phyloP scores from a whole-genome alignment of 2,888 invertebrate genomes.

The Tenthredo livida region DNA sequence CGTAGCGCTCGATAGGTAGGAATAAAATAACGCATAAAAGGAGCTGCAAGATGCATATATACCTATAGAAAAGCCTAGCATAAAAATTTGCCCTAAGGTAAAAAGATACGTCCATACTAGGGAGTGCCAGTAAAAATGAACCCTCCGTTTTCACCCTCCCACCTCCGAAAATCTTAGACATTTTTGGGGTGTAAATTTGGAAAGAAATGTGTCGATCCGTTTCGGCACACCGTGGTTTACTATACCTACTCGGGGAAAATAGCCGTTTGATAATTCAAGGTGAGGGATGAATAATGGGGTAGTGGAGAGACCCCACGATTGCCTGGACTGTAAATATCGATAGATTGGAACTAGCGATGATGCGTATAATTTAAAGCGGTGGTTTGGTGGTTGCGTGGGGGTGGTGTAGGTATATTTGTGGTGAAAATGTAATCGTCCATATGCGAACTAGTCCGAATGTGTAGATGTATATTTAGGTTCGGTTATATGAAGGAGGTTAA shows the following conservation, averaged over 20 bases:
- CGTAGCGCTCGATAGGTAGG: background rate
- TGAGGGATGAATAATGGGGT: background rate
- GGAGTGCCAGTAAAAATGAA: background rate
- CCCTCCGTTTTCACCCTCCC: background rate
- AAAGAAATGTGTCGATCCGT: background rate
- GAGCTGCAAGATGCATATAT: background rate
- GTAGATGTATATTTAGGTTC: constrained; percentile 6
- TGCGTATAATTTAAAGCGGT: constrained; percentile 9
- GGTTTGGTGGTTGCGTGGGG: background rate
- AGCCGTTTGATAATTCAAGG: background rate
- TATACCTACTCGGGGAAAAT: background rate
- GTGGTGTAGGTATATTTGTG: background rate
- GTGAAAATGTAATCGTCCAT: background rate
- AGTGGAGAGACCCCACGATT: background rate
- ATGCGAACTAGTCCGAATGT: background rate
- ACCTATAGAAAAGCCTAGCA: background rate
- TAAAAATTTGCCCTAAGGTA: background rate
- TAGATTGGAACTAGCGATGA: constrained; percentile 1
- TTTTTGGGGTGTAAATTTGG: too few species aligned
- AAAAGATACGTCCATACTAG: background rate
- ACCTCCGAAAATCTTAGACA: background rate
- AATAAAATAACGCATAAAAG: constrained; percentile 7
- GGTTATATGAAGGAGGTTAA: constrained; percentile 32
- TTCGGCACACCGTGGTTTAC: too few species aligned
- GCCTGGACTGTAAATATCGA: constrained; percentile 1